Conservation (phyloP, 2,888 invertebrate species). For the Ophioninae sp. region DNA sequence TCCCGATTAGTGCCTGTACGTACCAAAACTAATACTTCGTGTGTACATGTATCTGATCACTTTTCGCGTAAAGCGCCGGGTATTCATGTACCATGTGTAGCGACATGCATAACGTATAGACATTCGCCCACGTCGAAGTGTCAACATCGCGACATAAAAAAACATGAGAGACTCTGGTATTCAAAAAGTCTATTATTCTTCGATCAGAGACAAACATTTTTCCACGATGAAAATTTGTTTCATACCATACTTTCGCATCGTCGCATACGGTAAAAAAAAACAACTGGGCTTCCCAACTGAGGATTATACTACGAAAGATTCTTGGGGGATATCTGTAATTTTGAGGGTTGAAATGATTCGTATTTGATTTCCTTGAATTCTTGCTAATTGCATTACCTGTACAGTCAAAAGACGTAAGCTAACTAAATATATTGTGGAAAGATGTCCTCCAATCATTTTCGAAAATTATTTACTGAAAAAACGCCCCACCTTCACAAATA, state of each 20-base stretch:
- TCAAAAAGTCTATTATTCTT: not conserved
- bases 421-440: too few relatives aligned
- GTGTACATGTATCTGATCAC: slow-evolving; percentile 25
- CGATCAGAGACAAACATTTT: not conserved
- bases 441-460: too few relatives aligned
- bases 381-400: too few relatives aligned
- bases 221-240: not conserved
- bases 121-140: not conserved
- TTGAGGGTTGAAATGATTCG: too few relatives aligned
- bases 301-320: too few relatives aligned
- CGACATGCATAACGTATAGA: not conserved
- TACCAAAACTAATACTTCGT: slow-evolving; percentile 33
- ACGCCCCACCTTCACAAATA: too few relatives aligned
- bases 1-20: slow-evolving; percentile 19
- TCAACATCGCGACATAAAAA: not conserved
- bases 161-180: not conserved
- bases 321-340: slow-evolving; percentile 5
- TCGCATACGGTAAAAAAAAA: not conserved
- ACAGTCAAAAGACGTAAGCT: too few relatives aligned
- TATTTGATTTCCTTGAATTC: too few relatives aligned
- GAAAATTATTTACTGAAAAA: too few relatives aligned
- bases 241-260: not conserved
- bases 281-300: too few relatives aligned
- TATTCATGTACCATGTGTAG: slow-evolving; percentile 18
- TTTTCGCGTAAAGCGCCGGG: slow-evolving; percentile 25